Conservation (phyloP, 2,113 vertebrate species). For the Pitta sordida region DNA sequence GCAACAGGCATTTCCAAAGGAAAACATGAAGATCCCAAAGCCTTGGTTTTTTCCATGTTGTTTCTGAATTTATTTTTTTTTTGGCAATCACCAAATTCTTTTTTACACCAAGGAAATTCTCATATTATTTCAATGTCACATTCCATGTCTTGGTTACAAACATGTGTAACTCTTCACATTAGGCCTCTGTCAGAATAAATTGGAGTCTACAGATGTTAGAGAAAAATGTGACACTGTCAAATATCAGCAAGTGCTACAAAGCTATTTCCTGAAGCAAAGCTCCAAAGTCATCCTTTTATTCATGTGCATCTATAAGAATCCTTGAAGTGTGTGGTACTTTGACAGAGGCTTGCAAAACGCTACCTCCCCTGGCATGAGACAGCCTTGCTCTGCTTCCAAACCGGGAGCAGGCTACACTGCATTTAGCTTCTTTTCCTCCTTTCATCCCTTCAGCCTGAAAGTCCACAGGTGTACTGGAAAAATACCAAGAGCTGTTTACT, state of each 20-base stretch:
- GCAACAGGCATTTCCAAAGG: neutral
- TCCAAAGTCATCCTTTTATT: neutral
- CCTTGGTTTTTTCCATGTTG: neutral
- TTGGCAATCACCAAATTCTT: neutral
- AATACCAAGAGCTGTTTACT: neutral
- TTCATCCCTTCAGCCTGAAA: neutral
- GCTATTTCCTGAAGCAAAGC: neutral
- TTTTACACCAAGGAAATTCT: neutral
- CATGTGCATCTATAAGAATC: neutral
- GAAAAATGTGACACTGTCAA: neutral
- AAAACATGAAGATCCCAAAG: neutral
- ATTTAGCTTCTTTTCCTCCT: neutral
- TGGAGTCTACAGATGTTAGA: neutral
- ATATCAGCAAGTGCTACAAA: neutral
- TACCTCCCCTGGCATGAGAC: neutral
- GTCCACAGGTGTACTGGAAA: neutral
- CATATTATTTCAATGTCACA: neutral
- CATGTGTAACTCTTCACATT: neutral
- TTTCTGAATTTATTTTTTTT: neutral
- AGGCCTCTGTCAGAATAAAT: neutral
- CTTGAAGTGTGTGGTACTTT: neutral
- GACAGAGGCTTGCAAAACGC: neutral
- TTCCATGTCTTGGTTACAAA: neutral
- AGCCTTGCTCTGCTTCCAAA: neutral
- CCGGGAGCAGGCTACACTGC: neutral